Percentiles rank a stretch among this genome's conserved stretches.
These are phyloP conservation scores for Dryadula phaetusa DNA, from an alignment of 2,888 invertebrate genomes.

Conservation along the genomic window DNA sequence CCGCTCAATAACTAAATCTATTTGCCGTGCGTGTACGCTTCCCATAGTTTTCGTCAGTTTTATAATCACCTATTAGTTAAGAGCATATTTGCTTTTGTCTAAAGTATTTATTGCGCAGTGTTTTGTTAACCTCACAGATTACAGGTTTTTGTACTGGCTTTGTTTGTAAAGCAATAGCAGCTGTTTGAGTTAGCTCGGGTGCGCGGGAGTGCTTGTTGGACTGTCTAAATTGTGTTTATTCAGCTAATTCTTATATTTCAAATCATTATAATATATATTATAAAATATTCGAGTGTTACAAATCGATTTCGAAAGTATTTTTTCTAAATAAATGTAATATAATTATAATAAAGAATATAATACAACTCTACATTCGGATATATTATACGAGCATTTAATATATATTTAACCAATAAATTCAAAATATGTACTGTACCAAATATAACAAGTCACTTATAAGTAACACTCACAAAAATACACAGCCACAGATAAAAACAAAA, in stretches of 20 bases:
- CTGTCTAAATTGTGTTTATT: conserved; percentile 40
- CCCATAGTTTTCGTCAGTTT: conserved; percentile 69
- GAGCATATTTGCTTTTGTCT: conserved; percentile 66
- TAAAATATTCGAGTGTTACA: not conserved
- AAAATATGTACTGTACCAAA: conserved; percentile 10
- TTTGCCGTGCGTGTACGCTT: conserved; percentile 64
- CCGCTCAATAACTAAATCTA: conserved; percentile 49
- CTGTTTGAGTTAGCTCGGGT: conserved; percentile 63
- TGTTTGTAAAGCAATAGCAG: conserved; percentile 77
- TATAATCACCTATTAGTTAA: conserved; percentile 76
- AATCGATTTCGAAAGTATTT: not conserved
- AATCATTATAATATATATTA: not conserved
- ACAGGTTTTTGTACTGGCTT: conserved; percentile 65
- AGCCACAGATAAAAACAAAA: conserved; percentile 29
- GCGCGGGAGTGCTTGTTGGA: conserved; percentile 54
- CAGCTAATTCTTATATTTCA: conserved; percentile 31
- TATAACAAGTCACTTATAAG: conserved; percentile 12
- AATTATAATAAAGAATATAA: not conserved
- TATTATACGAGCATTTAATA: not conserved
- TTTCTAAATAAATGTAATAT: not conserved
- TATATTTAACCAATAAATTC: not conserved
- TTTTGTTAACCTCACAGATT: conserved; percentile 81
- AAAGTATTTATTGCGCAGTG: conserved; percentile 77
- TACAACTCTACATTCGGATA: not conserved
- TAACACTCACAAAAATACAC: conserved; percentile 34